A percentile compares a stretch with the other conserved stretches of the same genome.
Evolutionary conservation across 2,888 invertebrate species (phyloP).

Genomic region (Caenorhabditis doughertyi): DNA sequence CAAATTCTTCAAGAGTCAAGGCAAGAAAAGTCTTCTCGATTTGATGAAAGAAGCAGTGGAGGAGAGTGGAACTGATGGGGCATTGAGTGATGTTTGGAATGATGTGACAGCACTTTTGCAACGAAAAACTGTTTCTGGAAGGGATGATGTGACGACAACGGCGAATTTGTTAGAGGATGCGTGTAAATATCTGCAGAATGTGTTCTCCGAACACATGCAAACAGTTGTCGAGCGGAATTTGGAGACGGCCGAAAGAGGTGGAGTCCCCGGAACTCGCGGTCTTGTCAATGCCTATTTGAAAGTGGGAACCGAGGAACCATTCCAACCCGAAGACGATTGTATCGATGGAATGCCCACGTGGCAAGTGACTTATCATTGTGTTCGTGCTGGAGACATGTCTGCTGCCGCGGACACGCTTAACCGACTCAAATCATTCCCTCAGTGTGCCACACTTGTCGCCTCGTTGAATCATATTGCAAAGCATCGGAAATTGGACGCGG

Average conservation of each 20-base stretch:
- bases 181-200: slow-evolving; percentile 73
- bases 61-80: slow-evolving; percentile 68
- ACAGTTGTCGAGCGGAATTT: slow-evolving; percentile 75
- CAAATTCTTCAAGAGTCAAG: slow-evolving; percentile 64
- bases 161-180: slow-evolving; percentile 67
- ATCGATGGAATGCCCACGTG: slow-evolving; percentile 69
- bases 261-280: slow-evolving; percentile 77
- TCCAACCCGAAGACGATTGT: slow-evolving; percentile 68
- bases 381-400: slow-evolving; percentile 71
- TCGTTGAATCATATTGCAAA: slow-evolving; percentile 70
- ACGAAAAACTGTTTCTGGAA: slow-evolving; percentile 48
- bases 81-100: slow-evolving; percentile 65
- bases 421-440: slow-evolving; percentile 68
- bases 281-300: slow-evolving; percentile 80
- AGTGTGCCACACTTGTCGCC: slow-evolving; percentile 71
- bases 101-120: slow-evolving; percentile 65
- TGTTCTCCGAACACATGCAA: slow-evolving; percentile 77
- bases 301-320: slow-evolving; percentile 59
- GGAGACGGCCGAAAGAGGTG: slow-evolving; percentile 77
- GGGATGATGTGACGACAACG: slow-evolving; percentile 68
- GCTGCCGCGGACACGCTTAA: slow-evolving; percentile 64
- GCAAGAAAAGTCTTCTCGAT: slow-evolving; percentile 66
- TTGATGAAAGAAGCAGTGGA: slow-evolving; percentile 67
- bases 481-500: slow-evolving; percentile 69
- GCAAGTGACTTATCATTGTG: slow-evolving; percentile 72